Evolutionary conservation across 2,888 invertebrate genomes (phyloP), one percentile per base, ranked within the genome.

Genomic region (Troides helena): DNA sequence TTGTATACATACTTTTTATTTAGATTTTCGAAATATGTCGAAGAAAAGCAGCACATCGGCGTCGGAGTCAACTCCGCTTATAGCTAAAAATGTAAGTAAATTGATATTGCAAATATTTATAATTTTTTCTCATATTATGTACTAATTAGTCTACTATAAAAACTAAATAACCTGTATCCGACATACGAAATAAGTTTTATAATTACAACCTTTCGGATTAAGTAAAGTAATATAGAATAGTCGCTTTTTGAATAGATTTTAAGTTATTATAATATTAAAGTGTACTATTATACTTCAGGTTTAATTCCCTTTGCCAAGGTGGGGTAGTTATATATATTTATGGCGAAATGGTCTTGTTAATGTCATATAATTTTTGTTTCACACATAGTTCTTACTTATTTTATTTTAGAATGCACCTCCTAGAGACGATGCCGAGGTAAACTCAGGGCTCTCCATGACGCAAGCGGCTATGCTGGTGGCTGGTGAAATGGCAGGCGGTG

Each of bases 401-500:
- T 59, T 59, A 2, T 60, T n/a, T 36, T 30, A 60, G 60, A n/a
- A 39, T 60, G 1, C 60, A 7, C 17, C 17, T 30, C 76, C 74
- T 62, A 80, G 71, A 2, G 75, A 79, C 43, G 76, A 74, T 5
- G 70, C 72, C 2, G 74, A 70, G 3, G 75, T 67, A 17, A 75
- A 73, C 2, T 83, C 74, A 1, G 85, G 91, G 0, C 79, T 92
- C 21, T 81, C 88, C 1, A 72, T 83, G 72, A 79, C 77, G 71
- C 89, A 94, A 72, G 94, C 95, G 0, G 93, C 94, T 0, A 85
- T 95, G 71, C 94, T 96, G 77, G 93, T 96, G 60, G 94, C 94
- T 0, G 95, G 95, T 0, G 95, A 95, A 84, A 95, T 96, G 94
- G 95, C 95, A 0, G 96, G 96, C 60, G 95, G 95, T 76, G 96